Evolutionary conservation across 2,888 invertebrate species (phyloP).

Genomic region (Mesorhabditis spiculigera): DNA sequence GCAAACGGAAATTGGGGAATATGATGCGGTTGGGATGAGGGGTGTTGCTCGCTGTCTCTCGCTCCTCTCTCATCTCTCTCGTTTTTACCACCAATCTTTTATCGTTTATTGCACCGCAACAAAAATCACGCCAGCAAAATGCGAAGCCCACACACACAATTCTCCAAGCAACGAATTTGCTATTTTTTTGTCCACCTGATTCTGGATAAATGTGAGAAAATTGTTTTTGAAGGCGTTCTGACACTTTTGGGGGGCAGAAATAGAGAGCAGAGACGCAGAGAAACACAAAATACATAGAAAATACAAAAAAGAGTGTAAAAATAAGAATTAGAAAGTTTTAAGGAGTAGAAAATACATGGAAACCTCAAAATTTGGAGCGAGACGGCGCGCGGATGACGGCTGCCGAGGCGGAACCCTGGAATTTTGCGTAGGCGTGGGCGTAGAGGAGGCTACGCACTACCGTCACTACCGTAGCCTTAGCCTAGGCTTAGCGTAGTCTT

Average conservation of each 20-base stretch:
- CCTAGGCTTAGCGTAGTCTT: too few species aligned
- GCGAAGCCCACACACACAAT: neutral
- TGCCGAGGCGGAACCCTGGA: conserved; percentile 50
- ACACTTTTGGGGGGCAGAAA: neutral
- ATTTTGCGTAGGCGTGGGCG: neutral
- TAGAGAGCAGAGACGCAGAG: neutral
- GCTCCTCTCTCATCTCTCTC: neutral
- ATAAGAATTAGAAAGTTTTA: neutral
- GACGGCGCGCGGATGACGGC: conserved; percentile 52
- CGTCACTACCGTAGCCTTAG: too few species aligned
- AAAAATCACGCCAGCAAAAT: neutral
- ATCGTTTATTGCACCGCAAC: neutral
- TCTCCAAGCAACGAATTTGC: neutral
- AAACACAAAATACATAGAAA: neutral
- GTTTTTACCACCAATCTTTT: neutral
- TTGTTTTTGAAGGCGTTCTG: neutral
- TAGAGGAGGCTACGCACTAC: too few species aligned
- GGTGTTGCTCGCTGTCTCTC: neutral
- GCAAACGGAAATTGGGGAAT: conserved; percentile 1
- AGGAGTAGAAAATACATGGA: neutral
- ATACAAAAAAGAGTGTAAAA: neutral
- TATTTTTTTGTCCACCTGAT: too few species aligned
- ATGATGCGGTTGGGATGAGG: neutral
- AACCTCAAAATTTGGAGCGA: conserved; percentile 18
- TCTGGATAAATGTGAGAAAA: neutral